Conservation (phyloP, 2,888 invertebrate genomes). For the Heliconius sara region DNA sequence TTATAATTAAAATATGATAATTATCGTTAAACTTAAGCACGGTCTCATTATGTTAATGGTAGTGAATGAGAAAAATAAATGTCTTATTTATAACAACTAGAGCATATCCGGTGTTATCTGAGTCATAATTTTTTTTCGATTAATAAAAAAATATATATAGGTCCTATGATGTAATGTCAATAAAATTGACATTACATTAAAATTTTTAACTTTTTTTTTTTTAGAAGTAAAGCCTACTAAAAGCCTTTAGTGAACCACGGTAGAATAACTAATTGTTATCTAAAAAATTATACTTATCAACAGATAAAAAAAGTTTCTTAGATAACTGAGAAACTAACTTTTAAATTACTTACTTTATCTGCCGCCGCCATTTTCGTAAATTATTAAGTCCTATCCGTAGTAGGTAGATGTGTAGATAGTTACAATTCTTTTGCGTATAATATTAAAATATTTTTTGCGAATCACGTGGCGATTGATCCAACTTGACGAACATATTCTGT, state of each 20-base stretch:
- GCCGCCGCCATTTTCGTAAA: background rate
- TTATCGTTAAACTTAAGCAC: conserved; percentile 5
- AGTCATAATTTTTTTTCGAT: background rate
- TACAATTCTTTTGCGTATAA: background rate
- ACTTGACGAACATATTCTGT: conserved; percentile 9
- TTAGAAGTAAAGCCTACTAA: background rate
- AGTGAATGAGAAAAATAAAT: conserved; percentile 4
- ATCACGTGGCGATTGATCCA: conserved; percentile 10
- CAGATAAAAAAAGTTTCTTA: background rate
- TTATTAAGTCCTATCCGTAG: conserved; percentile 8
- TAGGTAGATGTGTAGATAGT: background rate
- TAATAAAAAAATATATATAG: background rate
- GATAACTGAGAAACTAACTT: background rate
- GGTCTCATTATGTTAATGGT: conserved; percentile 3
- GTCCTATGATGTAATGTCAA: background rate
- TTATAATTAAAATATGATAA: conserved; percentile 1
- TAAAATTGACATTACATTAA: background rate
- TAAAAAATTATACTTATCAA: background rate
- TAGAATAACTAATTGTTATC: background rate
- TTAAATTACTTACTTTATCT: background rate
- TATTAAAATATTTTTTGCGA: conserved; percentile 10
- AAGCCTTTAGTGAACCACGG: background rate
- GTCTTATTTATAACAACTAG: background rate
- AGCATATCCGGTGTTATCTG: conserved; percentile 7
- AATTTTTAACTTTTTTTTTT: background rate